Percentiles rank a stretch among this genome's conserved stretches.
These are phyloP conservation scores for Enchytraeus crypticus DNA, from an alignment of 2,888 invertebrate genomes.

Conservation along the genomic window DNA sequence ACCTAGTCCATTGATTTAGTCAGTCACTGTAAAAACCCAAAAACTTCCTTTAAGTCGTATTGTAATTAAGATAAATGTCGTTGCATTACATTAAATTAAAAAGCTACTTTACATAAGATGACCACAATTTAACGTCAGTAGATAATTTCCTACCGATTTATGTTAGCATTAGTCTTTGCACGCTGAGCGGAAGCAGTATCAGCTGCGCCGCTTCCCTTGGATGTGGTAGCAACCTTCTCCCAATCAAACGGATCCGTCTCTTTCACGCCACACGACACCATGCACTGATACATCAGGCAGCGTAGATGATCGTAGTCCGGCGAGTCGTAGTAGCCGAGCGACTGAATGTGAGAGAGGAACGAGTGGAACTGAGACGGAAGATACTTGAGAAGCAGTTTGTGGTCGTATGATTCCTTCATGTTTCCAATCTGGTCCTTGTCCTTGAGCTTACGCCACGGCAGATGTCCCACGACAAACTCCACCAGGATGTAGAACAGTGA, in stretches of 20 bases:
- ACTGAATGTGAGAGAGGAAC: constrained; percentile 82
- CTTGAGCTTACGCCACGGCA: constrained; percentile 96
- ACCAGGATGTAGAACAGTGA: constrained; percentile 99
- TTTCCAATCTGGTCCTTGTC: constrained; percentile 90
- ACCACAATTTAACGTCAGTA: no score
- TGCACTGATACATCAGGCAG: constrained; percentile 60
- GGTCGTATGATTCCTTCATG: constrained; percentile 96
- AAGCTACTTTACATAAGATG: no score
- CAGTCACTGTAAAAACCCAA: no score
- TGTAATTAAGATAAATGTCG: no score
- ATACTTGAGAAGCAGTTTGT: constrained; percentile 80
- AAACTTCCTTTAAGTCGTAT: no score
- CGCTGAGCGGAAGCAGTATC: not conserved
- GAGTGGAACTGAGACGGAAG: constrained; percentile 81
- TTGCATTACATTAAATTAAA: no score
- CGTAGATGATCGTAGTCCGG: constrained; percentile 88
- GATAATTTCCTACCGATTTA: no score
- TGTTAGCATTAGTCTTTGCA: no score
- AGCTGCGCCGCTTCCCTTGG: not conserved
- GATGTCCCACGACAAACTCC: constrained; percentile 94
- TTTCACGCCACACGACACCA: constrained; percentile 80
- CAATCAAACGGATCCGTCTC: constrained; percentile 89
- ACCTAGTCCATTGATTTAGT: no score
- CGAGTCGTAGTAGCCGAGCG: constrained; percentile 83
- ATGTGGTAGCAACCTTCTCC: constrained; percentile 58